Evolutionary conservation across 2,888 invertebrate genomes (phyloP), one percentile per base, ranked within the genome.

Genomic region (Macrosiphum euphorbiae): DNA sequence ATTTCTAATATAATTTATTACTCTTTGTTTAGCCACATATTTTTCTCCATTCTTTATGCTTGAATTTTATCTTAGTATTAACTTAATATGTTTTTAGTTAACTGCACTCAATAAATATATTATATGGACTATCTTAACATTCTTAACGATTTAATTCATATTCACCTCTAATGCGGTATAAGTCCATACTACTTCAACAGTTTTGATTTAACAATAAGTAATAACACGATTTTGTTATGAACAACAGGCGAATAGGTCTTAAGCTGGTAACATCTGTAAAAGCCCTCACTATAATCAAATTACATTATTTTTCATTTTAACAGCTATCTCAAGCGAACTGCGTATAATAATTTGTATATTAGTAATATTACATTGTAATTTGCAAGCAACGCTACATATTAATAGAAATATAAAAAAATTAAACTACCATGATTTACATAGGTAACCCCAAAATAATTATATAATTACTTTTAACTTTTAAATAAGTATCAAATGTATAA

Each of bases 1-100:
- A 58, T 55, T 35, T 55, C 41, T 58, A 26, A 55, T 24, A 88
- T 55, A 88, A 88, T 88, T 55, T 88, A 88, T 88, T 88, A 13
- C 50, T 87, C 47, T 87, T 35, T 87, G 52, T 52, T 52, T 67
- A 67, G n/a, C 24, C 28, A 13, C 41, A 26, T 88, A 4, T 28
- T 88, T 88, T 35, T 88, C 44, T 86, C 24, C 55, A 26, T 55
- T 88, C 41, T 13, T 58, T 88, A 58, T 55, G 52, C 41, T 58
- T 41, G 26, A 55, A 41, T 26, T 41, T 41, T 41, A 88, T 88
- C 88, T 55, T 41, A 58, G 41, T 55, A 24, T 78, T 78, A 35
- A 78, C 20, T 35, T 78, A 67, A 78, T 78, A 78, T 35, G 67
- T 35, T 78, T 78, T 78, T 78, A 78, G 35, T 35, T 16, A 78